A percentile compares a stretch with the other conserved stretches of the same genome.
phyloP scores from a whole-genome alignment of 1,140 invertebrate genomes.

The Drosophila nikananu region DNA sequence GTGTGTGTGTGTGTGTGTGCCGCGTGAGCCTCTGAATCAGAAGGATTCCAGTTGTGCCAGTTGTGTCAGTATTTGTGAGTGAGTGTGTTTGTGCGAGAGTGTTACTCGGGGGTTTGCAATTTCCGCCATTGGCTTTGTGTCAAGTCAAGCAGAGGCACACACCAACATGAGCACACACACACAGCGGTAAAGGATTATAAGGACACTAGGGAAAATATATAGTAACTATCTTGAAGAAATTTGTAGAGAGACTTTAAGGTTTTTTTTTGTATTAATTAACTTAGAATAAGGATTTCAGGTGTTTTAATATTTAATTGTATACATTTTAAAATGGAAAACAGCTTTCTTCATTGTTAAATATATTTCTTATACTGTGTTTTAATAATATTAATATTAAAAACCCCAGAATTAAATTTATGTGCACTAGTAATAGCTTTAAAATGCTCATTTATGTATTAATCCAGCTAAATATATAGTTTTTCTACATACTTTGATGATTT shows the following conservation, averaged over 20 bases:
- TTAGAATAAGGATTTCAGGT: not conserved
- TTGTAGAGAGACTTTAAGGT: not conserved
- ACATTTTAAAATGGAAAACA: not conserved
- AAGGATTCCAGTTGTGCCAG: slow-evolving; percentile 4
- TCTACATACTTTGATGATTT: not conserved
- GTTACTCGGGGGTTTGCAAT: slow-evolving; percentile 52
- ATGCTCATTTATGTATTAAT: not conserved
- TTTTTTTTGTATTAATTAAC: not conserved
- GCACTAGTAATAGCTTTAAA: too few relatives aligned
- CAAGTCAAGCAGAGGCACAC: slow-evolving; percentile 54
- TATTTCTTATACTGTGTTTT: not conserved
- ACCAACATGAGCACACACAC: slow-evolving; percentile 1
- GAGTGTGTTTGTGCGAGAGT: slow-evolving; percentile 9
- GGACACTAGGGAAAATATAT: not conserved
- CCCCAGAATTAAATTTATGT: too few relatives aligned
- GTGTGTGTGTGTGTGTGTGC: not conserved
- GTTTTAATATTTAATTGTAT: not conserved
- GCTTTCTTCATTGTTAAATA: not conserved
- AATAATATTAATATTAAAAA: not conserved
- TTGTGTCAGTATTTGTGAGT: slow-evolving; percentile 20
- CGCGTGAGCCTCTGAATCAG: slow-evolving; percentile 13
- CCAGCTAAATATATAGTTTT: not conserved
- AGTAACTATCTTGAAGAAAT: not conserved
- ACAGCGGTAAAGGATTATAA: slow-evolving; percentile 2
- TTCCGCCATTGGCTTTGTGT: slow-evolving; percentile 76